phyloP scores from a whole-genome alignment of 2,113 vertebrate genomes.

The Tupaia chinensis region DNA sequence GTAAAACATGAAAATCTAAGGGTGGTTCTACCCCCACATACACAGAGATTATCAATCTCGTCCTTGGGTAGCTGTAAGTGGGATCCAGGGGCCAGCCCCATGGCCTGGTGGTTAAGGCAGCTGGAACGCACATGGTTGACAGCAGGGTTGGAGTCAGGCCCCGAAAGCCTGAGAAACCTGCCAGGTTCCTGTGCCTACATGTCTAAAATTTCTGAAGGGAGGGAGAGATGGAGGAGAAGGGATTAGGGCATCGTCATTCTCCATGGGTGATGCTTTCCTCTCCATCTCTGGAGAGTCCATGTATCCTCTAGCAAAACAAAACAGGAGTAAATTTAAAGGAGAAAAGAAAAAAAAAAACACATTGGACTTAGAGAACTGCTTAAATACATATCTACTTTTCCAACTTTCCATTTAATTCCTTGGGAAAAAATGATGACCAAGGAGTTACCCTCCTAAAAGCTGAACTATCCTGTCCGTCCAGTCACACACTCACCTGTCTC shows the following conservation, averaged over 20 bases:
- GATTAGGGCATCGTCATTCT: no score
- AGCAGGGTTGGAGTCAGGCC: no score
- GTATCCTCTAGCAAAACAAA: no score
- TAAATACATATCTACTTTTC: background rate
- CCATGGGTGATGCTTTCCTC: no score
- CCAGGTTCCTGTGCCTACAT: no score
- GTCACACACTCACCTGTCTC: rapidly evolving
- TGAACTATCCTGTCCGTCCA: background rate
- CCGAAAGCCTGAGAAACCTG: no score
- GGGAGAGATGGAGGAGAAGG: no score
- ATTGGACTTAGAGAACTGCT: background rate
- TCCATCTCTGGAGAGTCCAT: no score
- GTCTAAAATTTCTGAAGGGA: no score
- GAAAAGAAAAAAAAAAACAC: no score
- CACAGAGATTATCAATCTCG: background rate
- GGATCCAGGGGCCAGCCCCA: background rate
- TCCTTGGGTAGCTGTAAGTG: background rate
- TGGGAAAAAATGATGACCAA: background rate
- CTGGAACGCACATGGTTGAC: no score
- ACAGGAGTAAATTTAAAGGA: background rate
- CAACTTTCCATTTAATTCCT: background rate
- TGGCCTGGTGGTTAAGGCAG: no score
- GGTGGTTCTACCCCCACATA: background rate
- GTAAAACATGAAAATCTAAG: background rate
- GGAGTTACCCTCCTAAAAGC: background rate